Evolutionary conservation across 2,113 vertebrate genomes (phyloP).

Genomic region (Chlamydotis undulata): DNA sequence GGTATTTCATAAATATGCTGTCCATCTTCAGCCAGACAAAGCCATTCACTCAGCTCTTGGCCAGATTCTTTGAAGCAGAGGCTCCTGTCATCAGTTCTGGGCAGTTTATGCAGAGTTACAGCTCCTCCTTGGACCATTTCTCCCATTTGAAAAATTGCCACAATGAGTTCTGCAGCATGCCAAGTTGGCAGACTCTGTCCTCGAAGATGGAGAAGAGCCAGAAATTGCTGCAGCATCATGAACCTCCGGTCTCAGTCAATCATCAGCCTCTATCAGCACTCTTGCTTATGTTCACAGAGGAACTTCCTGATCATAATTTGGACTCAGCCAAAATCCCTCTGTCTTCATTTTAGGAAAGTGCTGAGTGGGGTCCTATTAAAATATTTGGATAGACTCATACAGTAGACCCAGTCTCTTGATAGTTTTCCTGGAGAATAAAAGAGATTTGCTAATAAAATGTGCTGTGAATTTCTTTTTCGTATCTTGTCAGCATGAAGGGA

Average conservation of each 20-base stretch:
- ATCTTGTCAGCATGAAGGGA: conserved; percentile 1
- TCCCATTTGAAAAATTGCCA: conserved; percentile 80
- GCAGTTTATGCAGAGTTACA: conserved; percentile 75
- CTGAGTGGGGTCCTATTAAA: conserved; percentile 38
- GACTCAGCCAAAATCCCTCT: conserved; percentile 33
- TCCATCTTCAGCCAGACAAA: conserved; percentile 47
- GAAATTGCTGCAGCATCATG: conserved; percentile 61
- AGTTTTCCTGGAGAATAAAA: conserved; percentile 9
- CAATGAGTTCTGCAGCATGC: conserved; percentile 68
- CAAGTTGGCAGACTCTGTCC: conserved; percentile 75
- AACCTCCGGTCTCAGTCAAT: conserved; percentile 72
- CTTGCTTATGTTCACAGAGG: conserved; percentile 41
- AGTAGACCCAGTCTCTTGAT: conserved; percentile 16
- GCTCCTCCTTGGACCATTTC: conserved; percentile 75
- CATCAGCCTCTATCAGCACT: conserved; percentile 60
- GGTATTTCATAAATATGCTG: conserved; percentile 46
- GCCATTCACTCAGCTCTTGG: conserved; percentile 45
- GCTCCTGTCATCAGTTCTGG: conserved; percentile 66
- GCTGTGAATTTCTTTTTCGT: background rate
- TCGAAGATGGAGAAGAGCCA: conserved; percentile 71
- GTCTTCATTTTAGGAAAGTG: conserved; percentile 50
- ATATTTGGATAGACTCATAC: conserved; percentile 29
- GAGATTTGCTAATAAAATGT: conserved; percentile 18
- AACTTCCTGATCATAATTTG: conserved; percentile 59
- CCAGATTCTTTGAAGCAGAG: conserved; percentile 66